phyloP scores from a whole-genome alignment of 2,113 vertebrate genomes.

The Zosterops hypoxanthus region DNA sequence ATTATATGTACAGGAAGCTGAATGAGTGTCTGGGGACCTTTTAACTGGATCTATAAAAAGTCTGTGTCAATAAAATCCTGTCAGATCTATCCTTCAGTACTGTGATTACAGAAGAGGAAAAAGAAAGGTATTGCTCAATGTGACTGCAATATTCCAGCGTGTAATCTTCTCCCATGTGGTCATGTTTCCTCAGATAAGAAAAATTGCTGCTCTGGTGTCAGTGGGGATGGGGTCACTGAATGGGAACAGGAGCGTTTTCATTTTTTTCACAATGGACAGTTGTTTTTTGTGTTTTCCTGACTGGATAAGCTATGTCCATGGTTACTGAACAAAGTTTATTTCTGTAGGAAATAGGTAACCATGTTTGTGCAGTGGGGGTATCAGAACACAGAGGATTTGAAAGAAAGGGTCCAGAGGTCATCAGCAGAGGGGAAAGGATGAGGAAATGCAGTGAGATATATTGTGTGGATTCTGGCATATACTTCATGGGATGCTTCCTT shows the following conservation, averaged over 20 bases:
- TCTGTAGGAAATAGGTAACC: constrained; percentile 67
- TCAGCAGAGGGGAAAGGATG: constrained; percentile 55
- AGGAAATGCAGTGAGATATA: constrained; percentile 57
- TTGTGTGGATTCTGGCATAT: constrained; percentile 52
- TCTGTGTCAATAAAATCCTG: constrained; percentile 65
- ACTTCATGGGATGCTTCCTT: constrained; percentile 63
- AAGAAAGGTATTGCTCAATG: constrained; percentile 56
- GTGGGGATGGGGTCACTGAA: constrained; percentile 33
- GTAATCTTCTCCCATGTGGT: constrained; percentile 67
- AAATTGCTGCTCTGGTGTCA: constrained; percentile 35
- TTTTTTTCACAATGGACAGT: constrained; percentile 51
- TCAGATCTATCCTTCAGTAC: constrained; percentile 53
- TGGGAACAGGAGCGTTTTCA: constrained; percentile 15
- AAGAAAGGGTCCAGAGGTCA: constrained; percentile 57
- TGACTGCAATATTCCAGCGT: constrained; percentile 44
- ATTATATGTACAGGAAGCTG: constrained; percentile 41
- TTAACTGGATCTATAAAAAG: constrained; percentile 69
- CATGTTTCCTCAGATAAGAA: constrained; percentile 70
- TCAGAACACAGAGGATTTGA: constrained; percentile 48
- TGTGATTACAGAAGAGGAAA: constrained; percentile 48
- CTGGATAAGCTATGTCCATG: constrained; percentile 58
- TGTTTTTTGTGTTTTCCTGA: constrained; percentile 66
- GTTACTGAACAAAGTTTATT: constrained; percentile 69
- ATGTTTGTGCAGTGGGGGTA: constrained; percentile 51
- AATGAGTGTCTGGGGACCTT: constrained; percentile 63